Evolutionary conservation across 2,797 vertebrate genomes (phyloP).

Genomic region (Buphagus erythrorhynchus): DNA sequence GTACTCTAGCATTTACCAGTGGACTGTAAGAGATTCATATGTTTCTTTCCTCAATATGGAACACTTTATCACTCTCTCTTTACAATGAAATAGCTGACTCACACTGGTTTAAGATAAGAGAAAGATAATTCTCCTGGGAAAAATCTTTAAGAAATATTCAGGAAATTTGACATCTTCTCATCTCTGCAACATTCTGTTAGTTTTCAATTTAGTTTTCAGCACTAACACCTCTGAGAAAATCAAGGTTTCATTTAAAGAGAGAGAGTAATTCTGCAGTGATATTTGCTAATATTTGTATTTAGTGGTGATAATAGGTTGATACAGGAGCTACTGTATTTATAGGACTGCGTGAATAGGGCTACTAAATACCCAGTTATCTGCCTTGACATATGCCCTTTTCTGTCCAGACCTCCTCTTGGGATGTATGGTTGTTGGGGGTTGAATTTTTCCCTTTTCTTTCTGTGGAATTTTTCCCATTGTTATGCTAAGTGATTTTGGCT

Average conservation of each 20-base stretch:
- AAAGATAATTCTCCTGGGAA: background rate
- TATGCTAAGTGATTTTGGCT: no score
- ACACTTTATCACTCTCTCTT: background rate
- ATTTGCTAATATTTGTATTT: background rate
- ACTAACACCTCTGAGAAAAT: background rate
- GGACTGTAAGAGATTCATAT: background rate
- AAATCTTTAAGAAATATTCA: background rate
- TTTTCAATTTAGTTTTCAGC: background rate
- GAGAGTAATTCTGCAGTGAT: background rate
- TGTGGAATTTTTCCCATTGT: no score
- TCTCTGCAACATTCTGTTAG: background rate
- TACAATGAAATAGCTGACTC: background rate
- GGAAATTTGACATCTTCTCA: background rate
- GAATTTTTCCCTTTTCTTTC: no score
- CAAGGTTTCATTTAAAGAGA: background rate
- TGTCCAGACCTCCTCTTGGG: background rate
- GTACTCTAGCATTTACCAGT: background rate
- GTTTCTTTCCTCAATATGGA: background rate
- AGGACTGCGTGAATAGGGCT: rapidly evolving
- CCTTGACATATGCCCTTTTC: background rate
- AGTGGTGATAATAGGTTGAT: background rate
- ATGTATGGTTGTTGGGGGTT: no score
- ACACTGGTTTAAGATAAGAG: background rate
- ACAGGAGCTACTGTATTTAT: background rate
- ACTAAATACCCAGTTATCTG: background rate